Evolutionary conservation across 2,113 vertebrate species (phyloP).

Genomic region (Ovis aries): DNA sequence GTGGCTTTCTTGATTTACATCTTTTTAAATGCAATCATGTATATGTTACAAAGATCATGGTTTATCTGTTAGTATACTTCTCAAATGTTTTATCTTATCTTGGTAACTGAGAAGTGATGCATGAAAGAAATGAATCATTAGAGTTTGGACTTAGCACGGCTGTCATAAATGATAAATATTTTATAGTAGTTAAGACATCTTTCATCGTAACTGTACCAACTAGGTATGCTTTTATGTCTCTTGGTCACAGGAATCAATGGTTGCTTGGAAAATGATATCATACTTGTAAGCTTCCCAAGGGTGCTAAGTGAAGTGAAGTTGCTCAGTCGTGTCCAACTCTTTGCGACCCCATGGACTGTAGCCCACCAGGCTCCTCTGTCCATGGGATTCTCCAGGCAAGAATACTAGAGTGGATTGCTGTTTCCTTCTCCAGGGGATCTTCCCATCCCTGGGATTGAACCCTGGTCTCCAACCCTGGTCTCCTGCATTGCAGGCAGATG

Average conservation of each 20-base stretch:
- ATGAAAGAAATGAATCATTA: not conserved
- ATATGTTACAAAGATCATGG: not conserved
- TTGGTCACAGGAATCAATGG: not conserved
- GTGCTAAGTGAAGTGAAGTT: no score
- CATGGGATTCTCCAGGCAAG: no score
- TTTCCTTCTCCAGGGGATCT: no score
- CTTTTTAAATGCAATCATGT: not conserved
- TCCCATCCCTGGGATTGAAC: no score
- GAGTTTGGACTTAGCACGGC: not conserved
- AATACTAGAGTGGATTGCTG: no score
- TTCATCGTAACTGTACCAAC: not conserved
- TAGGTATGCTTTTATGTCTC: not conserved
- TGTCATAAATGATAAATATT: not conserved
- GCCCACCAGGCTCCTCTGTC: no score
- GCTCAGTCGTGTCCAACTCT: no score
- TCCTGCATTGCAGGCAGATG: no score
- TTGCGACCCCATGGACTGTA: accelerated
- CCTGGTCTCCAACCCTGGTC: accelerated
- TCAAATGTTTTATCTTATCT: not conserved
- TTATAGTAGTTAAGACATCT: not conserved
- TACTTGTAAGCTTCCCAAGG: not conserved
- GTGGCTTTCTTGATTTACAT: not conserved
- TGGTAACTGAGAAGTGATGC: not conserved
- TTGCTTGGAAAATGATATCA: not conserved
- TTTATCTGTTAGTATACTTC: not conserved